Conservation (phyloP, 2,888 invertebrate species). For the Ichneumoninae sp. region DNA sequence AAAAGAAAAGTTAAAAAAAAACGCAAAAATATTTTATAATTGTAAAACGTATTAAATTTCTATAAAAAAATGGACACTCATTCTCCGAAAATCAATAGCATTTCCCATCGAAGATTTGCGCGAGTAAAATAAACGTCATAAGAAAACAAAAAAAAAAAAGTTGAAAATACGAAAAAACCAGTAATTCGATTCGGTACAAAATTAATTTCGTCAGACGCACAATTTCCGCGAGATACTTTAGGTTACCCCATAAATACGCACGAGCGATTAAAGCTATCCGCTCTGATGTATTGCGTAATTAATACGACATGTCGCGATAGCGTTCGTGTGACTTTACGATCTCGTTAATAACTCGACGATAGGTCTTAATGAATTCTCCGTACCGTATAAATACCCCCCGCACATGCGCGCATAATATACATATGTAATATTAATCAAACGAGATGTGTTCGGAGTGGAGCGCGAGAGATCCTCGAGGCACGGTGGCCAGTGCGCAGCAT, state of each 20-base stretch:
- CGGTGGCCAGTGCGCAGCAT: neutral
- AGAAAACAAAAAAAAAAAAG: neutral
- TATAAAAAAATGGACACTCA: no score
- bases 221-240: neutral
- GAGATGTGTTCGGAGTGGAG: neutral
- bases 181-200: neutral
- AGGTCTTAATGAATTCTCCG: slow-evolving; percentile 16
- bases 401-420: slow-evolving; percentile 9
- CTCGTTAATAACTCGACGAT: slow-evolving; percentile 56
- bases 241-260: neutral
- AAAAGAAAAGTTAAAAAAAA: no score
- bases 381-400: slow-evolving; percentile 9
- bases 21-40: no score
- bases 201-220: neutral
- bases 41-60: no score
- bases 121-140: neutral
- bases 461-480: neutral
- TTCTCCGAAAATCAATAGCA: no score
- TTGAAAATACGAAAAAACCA: neutral
- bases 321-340: slow-evolving; percentile 56
- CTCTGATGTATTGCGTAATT: slow-evolving; percentile 10
- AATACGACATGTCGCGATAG: slow-evolving; percentile 18
- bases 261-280: neutral
- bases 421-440: slow-evolving; percentile 16
- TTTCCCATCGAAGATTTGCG: no score